Conservation (phyloP, 2,888 invertebrate genomes). For the Apoda limacodes region DNA sequence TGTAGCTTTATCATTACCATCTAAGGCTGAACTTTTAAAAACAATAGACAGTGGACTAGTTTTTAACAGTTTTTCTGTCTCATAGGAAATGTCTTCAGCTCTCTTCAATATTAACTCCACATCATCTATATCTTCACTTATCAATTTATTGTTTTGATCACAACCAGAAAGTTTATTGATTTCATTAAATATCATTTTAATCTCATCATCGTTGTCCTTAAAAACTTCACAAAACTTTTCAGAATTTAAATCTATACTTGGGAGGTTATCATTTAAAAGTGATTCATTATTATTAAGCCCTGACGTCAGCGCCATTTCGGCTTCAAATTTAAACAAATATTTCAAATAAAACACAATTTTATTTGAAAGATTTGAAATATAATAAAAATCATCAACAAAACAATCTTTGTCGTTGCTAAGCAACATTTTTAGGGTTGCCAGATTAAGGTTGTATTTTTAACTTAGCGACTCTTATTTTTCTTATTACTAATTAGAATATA, state of each 20-base stretch:
- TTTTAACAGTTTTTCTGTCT: constrained; percentile 49
- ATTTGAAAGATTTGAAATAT: no score
- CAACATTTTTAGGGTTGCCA: no score
- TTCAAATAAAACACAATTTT: no score
- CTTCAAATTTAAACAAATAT: no score
- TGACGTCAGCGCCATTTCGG: no score
- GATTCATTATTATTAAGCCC: constrained; percentile 30
- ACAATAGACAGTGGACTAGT: constrained; percentile 32
- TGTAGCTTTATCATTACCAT: constrained; percentile 21
- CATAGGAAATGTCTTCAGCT: constrained; percentile 52
- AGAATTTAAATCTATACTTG: constrained; percentile 51
- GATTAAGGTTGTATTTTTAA: no score
- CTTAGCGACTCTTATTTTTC: no score
- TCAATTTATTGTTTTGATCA: constrained; percentile 31
- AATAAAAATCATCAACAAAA: no score
- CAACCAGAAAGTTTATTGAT: constrained; percentile 68
- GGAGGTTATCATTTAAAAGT: constrained; percentile 50
- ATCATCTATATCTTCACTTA: constrained; percentile 47
- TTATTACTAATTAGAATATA: no score
- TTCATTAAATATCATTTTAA: constrained; percentile 77
- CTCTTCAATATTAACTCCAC: constrained; percentile 54
- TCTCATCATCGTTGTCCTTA: constrained; percentile 69
- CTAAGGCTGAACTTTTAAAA: constrained; percentile 22
- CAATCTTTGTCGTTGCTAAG: constrained; percentile 22
- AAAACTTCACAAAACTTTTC: constrained; percentile 53